Evolutionary conservation across 37 sponge, comb jelly and placozoan species (phyloP).

Genomic region (Cladorhizidae sp.): DNA sequence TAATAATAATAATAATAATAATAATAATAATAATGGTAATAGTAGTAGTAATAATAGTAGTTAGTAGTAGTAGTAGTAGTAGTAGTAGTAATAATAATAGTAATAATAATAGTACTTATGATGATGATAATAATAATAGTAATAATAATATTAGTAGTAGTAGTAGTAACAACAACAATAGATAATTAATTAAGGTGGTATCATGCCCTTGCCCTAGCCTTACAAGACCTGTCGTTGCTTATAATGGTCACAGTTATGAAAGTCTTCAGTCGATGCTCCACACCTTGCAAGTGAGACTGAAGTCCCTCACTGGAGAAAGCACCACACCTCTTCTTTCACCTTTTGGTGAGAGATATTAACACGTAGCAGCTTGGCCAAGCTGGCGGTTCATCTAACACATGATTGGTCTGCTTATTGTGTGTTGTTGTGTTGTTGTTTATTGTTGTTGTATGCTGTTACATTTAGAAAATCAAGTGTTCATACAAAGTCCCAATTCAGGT

Average conservation of each 20-base stretch:
- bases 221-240: too few species aligned
- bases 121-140: not conserved
- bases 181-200: not conserved
- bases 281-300: slow-evolving; percentile 41
- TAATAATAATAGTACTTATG: not conserved
- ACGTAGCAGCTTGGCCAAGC: too few species aligned
- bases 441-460: not conserved
- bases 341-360: too few species aligned
- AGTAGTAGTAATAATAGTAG: too few species aligned
- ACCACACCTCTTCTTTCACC: not conserved
- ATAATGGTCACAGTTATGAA: slow-evolving; percentile 52
- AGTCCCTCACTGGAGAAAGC: slow-evolving; percentile 34
- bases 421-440: not conserved
- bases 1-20: too few species aligned
- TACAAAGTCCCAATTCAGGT: slow-evolving; percentile 16
- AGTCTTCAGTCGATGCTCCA: slow-evolving; percentile 22
- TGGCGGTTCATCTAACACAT: not conserved
- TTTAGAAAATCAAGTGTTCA: slow-evolving; percentile 1
- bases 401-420: not conserved
- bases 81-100: too few species aligned
- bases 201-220: not conserved
- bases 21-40: too few species aligned
- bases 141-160: too few species aligned
- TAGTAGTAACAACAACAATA: not conserved
- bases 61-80: too few species aligned